These are phyloP conservation scores for Eupithecia subumbrata DNA, from an alignment of 2,888 invertebrate genomes.

Conservation along the genomic window DNA sequence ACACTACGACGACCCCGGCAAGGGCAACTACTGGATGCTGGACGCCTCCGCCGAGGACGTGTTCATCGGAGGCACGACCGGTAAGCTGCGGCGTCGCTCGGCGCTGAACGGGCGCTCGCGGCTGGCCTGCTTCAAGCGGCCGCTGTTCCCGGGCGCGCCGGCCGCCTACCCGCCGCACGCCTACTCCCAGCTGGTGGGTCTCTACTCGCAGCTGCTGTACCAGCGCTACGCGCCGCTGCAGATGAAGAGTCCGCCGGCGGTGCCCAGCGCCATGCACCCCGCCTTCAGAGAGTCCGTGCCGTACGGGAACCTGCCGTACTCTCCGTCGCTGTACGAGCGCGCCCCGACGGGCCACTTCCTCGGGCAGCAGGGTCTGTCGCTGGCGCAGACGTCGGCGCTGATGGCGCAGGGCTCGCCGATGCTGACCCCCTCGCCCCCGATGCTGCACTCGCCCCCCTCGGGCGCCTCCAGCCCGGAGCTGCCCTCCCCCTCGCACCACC, in stretches of 20 bases:
- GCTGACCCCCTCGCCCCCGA: constrained; percentile 75
- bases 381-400: constrained; percentile 50
- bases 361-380: constrained; percentile 55
- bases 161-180: constrained; percentile 84
- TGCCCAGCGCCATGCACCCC: constrained; percentile 81
- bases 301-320: constrained; percentile 74
- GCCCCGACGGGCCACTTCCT: constrained; percentile 65
- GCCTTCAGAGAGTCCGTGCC: constrained; percentile 77
- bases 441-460: constrained; percentile 69
- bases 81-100: constrained; percentile 94
- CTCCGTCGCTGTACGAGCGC: constrained; percentile 69
- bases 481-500: constrained; percentile 70
- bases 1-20: constrained; percentile 99
- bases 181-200: constrained; percentile 83
- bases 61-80: constrained; percentile 98
- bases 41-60: constrained; percentile 99
- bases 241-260: constrained; percentile 78
- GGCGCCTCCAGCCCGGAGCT: constrained; percentile 75
- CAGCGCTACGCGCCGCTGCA: constrained; percentile 86
- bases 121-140: constrained; percentile 94
- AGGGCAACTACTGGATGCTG: constrained; percentile 99
- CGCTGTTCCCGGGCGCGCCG: constrained; percentile 85
- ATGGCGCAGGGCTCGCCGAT: constrained; percentile 60
- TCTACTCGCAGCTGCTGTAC: constrained; percentile 87
- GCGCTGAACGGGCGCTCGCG: constrained; percentile 95